A percentile compares a stretch with the other conserved stretches of the same genome.
These are phyloP conservation scores for Lycaon pictus DNA, from an alignment of 2,113 vertebrate genomes.

Conservation along the genomic window DNA sequence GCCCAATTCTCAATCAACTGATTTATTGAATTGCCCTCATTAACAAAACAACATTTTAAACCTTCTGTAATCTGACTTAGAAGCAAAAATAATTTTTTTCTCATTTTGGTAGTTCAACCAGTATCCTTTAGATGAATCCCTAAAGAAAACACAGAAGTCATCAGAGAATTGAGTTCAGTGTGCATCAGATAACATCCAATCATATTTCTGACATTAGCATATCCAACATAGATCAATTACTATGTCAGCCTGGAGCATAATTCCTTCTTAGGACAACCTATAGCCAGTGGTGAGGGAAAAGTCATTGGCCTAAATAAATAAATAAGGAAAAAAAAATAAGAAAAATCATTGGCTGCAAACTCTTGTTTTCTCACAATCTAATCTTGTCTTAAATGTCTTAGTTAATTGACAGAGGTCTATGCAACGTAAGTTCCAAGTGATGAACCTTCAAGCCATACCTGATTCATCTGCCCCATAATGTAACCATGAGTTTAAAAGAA, in stretches of 20 bases:
- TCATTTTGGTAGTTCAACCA: not conserved
- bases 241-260: not conserved
- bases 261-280: not conserved
- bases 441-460: not conserved
- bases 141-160: not conserved
- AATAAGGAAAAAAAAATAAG: too few species aligned
- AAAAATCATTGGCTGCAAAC: not conserved
- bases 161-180: not conserved
- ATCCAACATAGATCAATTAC: not conserved
- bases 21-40: not conserved
- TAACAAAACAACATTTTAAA: constrained; percentile 19
- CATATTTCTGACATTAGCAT: not conserved
- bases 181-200: not conserved
- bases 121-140: not conserved
- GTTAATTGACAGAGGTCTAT: not conserved
- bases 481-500: not conserved
- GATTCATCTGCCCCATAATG: not conserved
- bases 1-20: not conserved
- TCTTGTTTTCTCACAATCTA: not conserved
- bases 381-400: not conserved
- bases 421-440: not conserved
- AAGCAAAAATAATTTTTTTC: not conserved
- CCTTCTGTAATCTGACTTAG: not conserved
- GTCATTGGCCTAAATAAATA: not conserved
- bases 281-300: not conserved